A percentile compares a stretch with the other conserved stretches of the same genome.
Evolutionary conservation across 2,113 vertebrate species (phyloP).

Genomic region (Serilophus lunatus): DNA sequence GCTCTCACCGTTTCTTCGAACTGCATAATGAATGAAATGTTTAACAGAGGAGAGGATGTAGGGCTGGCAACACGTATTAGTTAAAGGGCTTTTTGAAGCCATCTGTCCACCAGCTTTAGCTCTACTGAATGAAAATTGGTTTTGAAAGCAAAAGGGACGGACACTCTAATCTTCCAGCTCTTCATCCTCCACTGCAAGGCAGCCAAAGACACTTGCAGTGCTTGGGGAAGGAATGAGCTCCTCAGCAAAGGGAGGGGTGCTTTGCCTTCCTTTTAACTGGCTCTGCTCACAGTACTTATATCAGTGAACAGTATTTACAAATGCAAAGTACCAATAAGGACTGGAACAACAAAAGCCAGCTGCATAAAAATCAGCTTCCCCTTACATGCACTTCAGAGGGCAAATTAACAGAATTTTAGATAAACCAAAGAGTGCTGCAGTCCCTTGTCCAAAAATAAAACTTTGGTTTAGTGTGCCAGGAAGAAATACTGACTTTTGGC

Average conservation of each 20-base stretch:
- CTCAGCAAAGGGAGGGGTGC: background rate
- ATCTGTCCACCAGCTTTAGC: constrained; percentile 60
- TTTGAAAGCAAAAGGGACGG: constrained; percentile 41
- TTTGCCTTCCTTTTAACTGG: background rate
- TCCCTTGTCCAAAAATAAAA: background rate
- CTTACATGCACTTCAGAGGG: background rate
- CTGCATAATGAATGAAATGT: constrained; percentile 60
- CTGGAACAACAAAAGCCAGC: background rate
- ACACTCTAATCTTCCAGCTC: constrained; percentile 45
- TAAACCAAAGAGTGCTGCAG: background rate
- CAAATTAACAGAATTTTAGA: background rate
- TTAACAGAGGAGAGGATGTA: constrained; percentile 60
- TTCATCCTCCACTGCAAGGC: background rate
- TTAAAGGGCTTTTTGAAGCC: constrained; percentile 60
- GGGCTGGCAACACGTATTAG: constrained; percentile 59
- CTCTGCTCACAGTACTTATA: background rate
- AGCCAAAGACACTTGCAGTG: background rate
- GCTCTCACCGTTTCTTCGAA: background rate
- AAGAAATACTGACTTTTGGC: background rate
- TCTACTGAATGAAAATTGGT: constrained; percentile 30
- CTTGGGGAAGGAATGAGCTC: background rate
- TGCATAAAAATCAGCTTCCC: background rate
- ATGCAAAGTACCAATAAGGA: background rate
- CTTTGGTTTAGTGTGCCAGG: background rate
- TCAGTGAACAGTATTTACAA: background rate